Evolutionary conservation across 2,113 vertebrate species (phyloP), one percentile per base, ranked within the genome.

Genomic region (Atractosteus spatula): DNA sequence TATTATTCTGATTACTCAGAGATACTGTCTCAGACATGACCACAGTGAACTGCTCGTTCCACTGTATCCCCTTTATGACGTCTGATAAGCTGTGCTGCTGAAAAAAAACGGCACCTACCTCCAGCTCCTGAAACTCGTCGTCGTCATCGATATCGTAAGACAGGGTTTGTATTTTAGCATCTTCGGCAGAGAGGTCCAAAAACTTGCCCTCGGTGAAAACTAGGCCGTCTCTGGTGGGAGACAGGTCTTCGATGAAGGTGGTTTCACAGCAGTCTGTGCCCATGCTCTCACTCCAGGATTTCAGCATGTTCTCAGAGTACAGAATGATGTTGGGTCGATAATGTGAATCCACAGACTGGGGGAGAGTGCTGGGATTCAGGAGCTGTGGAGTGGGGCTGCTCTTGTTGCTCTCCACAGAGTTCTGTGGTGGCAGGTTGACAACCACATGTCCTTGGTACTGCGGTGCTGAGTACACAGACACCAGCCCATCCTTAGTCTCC

Each of bases 71-170:
- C 5, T 5, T 51, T 51, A 51, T 0, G 10, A 10, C 10, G 10
- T 51, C 47, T 51, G 47, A 51, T 10, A 5, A 51, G 47, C 5
- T 51, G 5, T 2, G 2, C 10, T 51, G 47, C 10, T 51, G 3
- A 59, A 59, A 59, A 13, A 10, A 64, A 64, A 17, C 8, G 44
- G 17, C 62, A 76, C 92, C 92, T 73, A 98, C 96, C 96, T 98
- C 96, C 10, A 98, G 82, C 73, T 98, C 96, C 81, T 97, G 95
- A 80, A 97, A 94, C 16, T 97, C 95, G 6, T 96, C 95, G 0
- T 96, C 95, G 0, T 97, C 94, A 0, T 97, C 95, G 41, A 96
- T 88, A 0, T 98, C 93, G 0, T 96, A 96, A 13, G 96, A 97
- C 14, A 97, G 92, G 0, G 95, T 94, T 29, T 94, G 95, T 77